Evolutionary conservation across 1,140 invertebrate genomes (phyloP).

Genomic region (Trialeurodes vaporariorum): DNA sequence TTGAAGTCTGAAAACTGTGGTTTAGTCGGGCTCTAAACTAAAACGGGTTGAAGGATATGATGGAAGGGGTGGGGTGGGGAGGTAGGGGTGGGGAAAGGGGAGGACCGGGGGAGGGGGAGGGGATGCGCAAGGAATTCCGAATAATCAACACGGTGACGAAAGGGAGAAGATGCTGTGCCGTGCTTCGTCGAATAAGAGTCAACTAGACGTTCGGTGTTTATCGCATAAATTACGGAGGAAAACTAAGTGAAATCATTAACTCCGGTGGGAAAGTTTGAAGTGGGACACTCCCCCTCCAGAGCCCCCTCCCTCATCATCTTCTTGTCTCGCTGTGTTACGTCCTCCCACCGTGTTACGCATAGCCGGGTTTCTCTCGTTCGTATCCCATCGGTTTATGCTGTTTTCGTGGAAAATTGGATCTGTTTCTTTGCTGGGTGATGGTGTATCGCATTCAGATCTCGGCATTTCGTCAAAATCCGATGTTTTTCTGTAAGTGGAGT

Average conservation of each 20-base stretch:
- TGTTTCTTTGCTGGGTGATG: no score
- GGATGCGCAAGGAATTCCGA: background rate
- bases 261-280: background rate
- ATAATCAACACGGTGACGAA: no score
- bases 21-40: no score
- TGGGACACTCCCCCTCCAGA: background rate
- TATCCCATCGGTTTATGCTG: background rate
- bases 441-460: no score
- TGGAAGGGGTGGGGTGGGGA: no score
- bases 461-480: no score
- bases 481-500: no score
- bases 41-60: no score
- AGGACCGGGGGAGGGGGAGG: background rate
- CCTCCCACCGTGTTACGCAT: background rate
- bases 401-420: no score
- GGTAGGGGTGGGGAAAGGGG: no score
- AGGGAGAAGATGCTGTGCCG: no score
- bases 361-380: no score
- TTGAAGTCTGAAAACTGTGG: background rate
- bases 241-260: constrained; percentile 1
- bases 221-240: background rate
- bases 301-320: background rate
- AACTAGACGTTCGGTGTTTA: background rate
- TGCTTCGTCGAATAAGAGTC: background rate
- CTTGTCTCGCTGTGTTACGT: background rate